A percentile compares a stretch with the other conserved stretches of the same genome.
phyloP scores from a whole-genome alignment of 2,113 vertebrate genomes.

The Reinhardtius hippoglossoides region DNA sequence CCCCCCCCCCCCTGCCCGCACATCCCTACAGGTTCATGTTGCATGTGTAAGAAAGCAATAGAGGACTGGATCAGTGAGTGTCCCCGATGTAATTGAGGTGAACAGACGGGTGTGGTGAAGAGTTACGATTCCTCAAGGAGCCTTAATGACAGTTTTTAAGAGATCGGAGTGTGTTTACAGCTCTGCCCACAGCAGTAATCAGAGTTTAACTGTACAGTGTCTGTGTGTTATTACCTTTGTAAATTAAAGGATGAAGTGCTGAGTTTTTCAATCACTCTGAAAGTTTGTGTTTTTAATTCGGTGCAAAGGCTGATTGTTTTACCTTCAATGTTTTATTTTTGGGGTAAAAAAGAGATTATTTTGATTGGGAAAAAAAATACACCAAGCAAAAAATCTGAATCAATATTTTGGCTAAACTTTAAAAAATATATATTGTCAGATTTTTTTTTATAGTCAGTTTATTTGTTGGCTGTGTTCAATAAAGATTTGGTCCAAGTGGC shows the following conservation, averaged over 20 bases:
- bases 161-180: slow-evolving; percentile 47
- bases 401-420: too few species aligned
- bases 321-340: neutral
- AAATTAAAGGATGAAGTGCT: slow-evolving; percentile 50
- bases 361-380: neutral
- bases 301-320: neutral
- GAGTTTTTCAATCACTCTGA: slow-evolving; percentile 42
- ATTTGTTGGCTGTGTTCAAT: too few species aligned
- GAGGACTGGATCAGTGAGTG: neutral
- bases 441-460: too few species aligned
- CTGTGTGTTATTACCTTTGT: slow-evolving; percentile 48
- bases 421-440: too few species aligned
- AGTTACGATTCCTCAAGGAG: slow-evolving; percentile 8
- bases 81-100: slow-evolving; percentile 2
- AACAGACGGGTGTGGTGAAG: slow-evolving; percentile 31
- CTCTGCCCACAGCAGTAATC: slow-evolving; percentile 28
- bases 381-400: neutral
- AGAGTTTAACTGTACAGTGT: slow-evolving; percentile 43
- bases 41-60: slow-evolving; percentile 18
- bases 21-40: slow-evolving; percentile 9
- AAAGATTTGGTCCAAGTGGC: too few species aligned
- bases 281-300: slow-evolving; percentile 20
- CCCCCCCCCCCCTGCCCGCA: neutral
- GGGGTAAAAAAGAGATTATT: neutral
- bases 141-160: slow-evolving; percentile 40